Evolutionary conservation across 1,140 invertebrate genomes (phyloP), one percentile per base, ranked within the genome.

Genomic region (Heliconius melpomene): DNA sequence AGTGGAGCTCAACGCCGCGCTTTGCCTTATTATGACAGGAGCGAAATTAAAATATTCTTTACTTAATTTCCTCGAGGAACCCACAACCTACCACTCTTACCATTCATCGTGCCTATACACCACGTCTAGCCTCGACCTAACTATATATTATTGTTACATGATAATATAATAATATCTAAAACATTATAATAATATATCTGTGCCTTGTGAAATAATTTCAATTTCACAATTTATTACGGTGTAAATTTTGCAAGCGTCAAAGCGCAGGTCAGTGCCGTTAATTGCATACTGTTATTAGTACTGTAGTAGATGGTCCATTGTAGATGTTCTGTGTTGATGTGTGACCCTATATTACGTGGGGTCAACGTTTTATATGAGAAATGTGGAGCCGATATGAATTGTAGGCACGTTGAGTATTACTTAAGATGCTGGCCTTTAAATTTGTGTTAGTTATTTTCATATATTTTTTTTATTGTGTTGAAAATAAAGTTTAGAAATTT

Each of bases 221-320:
- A 78, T 75, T 78, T 60, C 57, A 46, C 38, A 29, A 78, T 81
- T 75, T 75, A 81, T 78, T 23, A 29, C 76, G 72, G 40, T 78
- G 80, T 74, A 72, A 81, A 81, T 78, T 81, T 81, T 72, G 77
- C 76, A 81, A 72, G 29, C 75, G 76, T 77, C 75, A 75, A 77
- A 81, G 54, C 57, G 11, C 29, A 60, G 80, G 76, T 72, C 80
- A 57, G 76, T 75, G 18, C 75, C 29, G 76, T 78, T 81, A 81
- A 81, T 81, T 81, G 80, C 80, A 57, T 52, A 26, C 80, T 74
- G 79, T 77, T 81, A 81, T 77, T 81, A 81, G 79, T 81, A 76
- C 71, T 57, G 79, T 77, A 76, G 38, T 57, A 57, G 32, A 79
- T 52, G 76, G 70, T 57, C 72, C 66, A 78, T 81, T 81, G 80